Evolutionary conservation across 2,888 invertebrate species (phyloP).

Genomic region (Drosophila neutralis): DNA sequence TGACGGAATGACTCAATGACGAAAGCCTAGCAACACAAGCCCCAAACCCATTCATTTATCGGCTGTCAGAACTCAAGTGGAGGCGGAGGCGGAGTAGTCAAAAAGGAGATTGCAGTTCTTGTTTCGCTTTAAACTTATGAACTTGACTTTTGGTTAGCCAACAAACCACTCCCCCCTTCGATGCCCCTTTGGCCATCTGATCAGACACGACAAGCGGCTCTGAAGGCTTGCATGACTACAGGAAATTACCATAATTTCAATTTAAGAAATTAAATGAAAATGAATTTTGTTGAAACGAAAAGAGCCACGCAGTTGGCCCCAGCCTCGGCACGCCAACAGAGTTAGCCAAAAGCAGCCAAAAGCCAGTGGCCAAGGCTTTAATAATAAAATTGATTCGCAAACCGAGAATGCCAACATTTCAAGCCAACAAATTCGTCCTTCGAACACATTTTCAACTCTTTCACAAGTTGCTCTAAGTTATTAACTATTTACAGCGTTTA

Average conservation of each 20-base stretch:
- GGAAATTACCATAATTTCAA: constrained; percentile 83
- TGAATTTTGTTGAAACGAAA: constrained; percentile 64
- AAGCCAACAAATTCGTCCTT: background rate
- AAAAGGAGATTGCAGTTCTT: constrained; percentile 22
- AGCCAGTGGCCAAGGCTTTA: constrained; percentile 48
- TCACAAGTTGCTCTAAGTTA: background rate
- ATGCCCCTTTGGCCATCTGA: constrained; percentile 6
- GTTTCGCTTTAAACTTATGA: constrained; percentile 70
- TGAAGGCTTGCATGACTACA: constrained; percentile 77
- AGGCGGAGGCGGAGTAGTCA: background rate
- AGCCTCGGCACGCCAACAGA: constrained; percentile 37
- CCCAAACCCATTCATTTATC: constrained; percentile 54
- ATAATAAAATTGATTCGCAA: constrained; percentile 49
- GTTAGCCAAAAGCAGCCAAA: constrained; percentile 19
- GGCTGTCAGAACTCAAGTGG: constrained; percentile 49
- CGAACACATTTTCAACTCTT: background rate
- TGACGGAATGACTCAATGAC: constrained; percentile 35
- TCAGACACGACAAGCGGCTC: constrained; percentile 67
- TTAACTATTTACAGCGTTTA: background rate
- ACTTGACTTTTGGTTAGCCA: constrained; percentile 74
- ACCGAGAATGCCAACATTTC: constrained; percentile 19
- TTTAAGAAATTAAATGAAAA: constrained; percentile 81
- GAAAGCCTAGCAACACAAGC: constrained; percentile 22
- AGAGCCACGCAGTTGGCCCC: constrained; percentile 36
- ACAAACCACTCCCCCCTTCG: background rate